A percentile compares a stretch with the other conserved stretches of the same genome.
Evolutionary conservation across 2,888 invertebrate species (phyloP).

Genomic region (Drosophila mettleri): DNA sequence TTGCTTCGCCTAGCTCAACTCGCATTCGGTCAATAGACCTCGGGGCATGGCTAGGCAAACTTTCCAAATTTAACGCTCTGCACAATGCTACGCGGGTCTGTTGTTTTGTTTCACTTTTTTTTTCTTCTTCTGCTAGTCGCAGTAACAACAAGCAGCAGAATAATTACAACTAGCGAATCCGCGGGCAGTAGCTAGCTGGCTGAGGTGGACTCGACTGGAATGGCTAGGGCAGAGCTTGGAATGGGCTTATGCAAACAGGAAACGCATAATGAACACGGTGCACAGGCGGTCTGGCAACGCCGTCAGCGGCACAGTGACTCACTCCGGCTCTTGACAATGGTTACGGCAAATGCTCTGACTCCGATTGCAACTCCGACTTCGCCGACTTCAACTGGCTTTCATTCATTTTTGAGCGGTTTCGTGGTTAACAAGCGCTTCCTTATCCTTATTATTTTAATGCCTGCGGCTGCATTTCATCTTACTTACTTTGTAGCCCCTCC

Average conservation of each 20-base stretch:
- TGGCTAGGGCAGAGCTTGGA: constrained; percentile 13
- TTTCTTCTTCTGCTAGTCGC: constrained; percentile 22
- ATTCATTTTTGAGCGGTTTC: constrained; percentile 77
- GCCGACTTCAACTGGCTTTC: constrained; percentile 46
- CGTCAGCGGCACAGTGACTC: constrained; percentile 58
- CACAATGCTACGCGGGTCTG: constrained; percentile 60
- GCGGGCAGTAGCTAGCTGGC: constrained; percentile 34
- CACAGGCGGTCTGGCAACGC: constrained; percentile 50
- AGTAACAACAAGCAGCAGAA: constrained; percentile 58
- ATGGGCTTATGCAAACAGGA: constrained; percentile 74
- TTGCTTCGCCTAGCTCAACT: constrained; percentile 32
- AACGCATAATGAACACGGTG: constrained; percentile 77
- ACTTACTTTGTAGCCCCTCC: constrained; percentile 58
- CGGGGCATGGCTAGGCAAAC: constrained; percentile 59
- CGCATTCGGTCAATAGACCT: constrained; percentile 72
- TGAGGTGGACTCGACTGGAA: constrained; percentile 24
- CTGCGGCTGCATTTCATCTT: constrained; percentile 80
- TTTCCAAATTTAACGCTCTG: constrained; percentile 77
- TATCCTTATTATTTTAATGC: constrained; percentile 82
- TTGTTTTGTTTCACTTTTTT: constrained; percentile 15
- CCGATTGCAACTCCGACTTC: not conserved
- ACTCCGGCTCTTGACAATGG: constrained; percentile 36
- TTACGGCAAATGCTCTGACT: constrained; percentile 5
- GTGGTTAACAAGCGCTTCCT: constrained; percentile 81
- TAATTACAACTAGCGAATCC: constrained; percentile 70